Percentiles rank a stretch among this genome's conserved stretches.
phyloP scores from a whole-genome alignment of 2,888 invertebrate species.

The Athalia rosae region DNA sequence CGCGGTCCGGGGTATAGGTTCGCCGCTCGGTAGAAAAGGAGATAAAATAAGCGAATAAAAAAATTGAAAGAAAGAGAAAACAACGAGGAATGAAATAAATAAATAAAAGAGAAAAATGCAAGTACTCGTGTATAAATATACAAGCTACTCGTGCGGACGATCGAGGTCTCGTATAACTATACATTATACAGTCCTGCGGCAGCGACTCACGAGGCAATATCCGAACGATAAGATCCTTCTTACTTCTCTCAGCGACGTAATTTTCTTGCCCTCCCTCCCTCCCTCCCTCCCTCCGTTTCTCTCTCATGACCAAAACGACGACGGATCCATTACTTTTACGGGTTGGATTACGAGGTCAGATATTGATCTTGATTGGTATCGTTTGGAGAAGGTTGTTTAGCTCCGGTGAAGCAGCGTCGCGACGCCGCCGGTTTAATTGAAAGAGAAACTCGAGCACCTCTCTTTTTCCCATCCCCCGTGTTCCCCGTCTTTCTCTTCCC shows the following conservation, averaged over 20 bases:
- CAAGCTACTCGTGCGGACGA: too few relatives aligned
- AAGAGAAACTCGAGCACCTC: conserved; percentile 46
- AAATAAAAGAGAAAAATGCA: too few relatives aligned
- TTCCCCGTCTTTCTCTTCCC: conserved; percentile 29
- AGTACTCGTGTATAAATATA: too few relatives aligned
- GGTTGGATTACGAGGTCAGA: conserved; percentile 49
- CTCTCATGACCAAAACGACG: conserved; percentile 19
- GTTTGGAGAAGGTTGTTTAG: conserved; percentile 39
- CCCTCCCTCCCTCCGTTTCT: conserved; percentile 3
- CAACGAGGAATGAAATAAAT: too few relatives aligned
- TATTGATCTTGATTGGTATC: conserved; percentile 66
- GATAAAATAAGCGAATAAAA: too few relatives aligned
- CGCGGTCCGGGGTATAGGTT: too few relatives aligned
- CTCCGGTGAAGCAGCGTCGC: conserved; percentile 41
- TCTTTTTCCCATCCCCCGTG: conserved; percentile 30
- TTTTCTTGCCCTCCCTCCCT: conserved; percentile 4
- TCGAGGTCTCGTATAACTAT: not conserved
- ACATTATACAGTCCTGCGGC: not conserved
- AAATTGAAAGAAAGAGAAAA: too few relatives aligned
- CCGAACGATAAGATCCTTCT: conserved; percentile 17
- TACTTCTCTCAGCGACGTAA: not conserved
- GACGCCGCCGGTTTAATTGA: conserved; percentile 53
- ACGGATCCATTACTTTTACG: conserved; percentile 43
- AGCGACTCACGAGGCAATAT: conserved; percentile 6
- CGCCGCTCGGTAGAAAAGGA: too few relatives aligned